Base-by-base conservation (phyloP, 2,113 vertebrate species). In the Charadrius vociferus region DNA sequence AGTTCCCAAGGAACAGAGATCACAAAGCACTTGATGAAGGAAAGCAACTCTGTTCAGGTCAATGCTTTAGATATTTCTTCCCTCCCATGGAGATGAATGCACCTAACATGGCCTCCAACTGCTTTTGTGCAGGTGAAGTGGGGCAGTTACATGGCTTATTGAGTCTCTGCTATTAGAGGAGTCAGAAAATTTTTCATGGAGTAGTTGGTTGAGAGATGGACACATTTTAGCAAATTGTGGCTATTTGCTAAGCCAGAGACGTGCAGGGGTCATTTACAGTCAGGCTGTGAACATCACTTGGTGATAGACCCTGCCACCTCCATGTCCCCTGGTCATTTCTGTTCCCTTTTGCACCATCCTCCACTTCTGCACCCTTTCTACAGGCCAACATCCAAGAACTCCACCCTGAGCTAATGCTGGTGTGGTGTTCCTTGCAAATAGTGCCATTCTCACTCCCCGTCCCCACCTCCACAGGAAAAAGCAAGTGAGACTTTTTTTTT, bases 391-490 rank as follows among this genome's bases (percentile, higher is more conserved):
- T 22, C 61, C 29, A 21, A 32, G 29, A 73, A 39, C 72, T 68
- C 13, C 15, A 32, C 26, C 34, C 52, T 15, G 47, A 70, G 26
- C 34, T n/a, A 62, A 45, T 37, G 52, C 45, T 4, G 3, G 20
- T 39, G 24, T 17, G 6, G 0, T 5, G 20, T 39, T 34, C 37
- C 3, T 5, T 45, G 16, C 37, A 80, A 20, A 4, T 20, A 23
- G 17, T 32, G 24, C 26, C 1, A 0, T 47, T 81, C 14, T 19
- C 2, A 1, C 26, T 39, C 62, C 53, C n/a, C 27, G 22, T 36
- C 30, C 61, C 30, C 14, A 50, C 14, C 26, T 10, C 47, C 53
- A 16, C 1, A 4, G 47, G 30, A 70, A 70, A 63, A 86, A 55
- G 36, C 18, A 45, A 43, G 15, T 1, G 12, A 43, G 41, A 14